These are phyloP conservation scores for Petrocephalus schoutedeni DNA, from an alignment of 2,797 vertebrate genomes.

Conservation along the genomic window DNA sequence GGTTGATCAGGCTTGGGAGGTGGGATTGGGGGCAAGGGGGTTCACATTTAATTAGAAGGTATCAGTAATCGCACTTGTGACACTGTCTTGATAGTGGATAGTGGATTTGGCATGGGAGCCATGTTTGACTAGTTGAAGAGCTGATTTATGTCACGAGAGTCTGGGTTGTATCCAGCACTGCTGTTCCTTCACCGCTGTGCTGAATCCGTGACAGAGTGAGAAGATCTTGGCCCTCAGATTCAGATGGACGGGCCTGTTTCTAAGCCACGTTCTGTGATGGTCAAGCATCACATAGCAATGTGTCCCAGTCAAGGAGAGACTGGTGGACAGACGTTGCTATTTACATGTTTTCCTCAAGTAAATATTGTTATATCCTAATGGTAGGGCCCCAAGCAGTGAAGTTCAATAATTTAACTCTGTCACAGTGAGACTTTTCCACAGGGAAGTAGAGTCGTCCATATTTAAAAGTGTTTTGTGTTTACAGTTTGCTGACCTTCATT, in stretches of 20 bases:
- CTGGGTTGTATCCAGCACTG: background rate
- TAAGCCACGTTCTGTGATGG: background rate
- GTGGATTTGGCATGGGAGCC: background rate
- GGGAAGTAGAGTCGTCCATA: background rate
- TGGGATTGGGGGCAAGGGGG: too few species aligned
- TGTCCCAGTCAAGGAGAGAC: background rate
- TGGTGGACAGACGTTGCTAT: background rate
- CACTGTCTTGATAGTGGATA: background rate
- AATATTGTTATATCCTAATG: background rate
- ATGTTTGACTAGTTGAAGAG: background rate
- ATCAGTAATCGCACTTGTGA: background rate
- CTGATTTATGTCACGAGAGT: background rate
- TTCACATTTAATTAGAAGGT: background rate
- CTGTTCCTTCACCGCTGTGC: background rate
- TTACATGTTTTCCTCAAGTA: background rate
- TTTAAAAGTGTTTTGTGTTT: background rate
- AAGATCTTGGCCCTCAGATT: background rate
- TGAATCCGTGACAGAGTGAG: background rate
- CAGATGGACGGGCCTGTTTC: background rate
- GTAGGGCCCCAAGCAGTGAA: background rate
- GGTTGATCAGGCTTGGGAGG: conserved; percentile 30
- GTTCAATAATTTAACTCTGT: background rate
- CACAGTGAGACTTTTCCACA: background rate
- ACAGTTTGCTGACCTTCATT: background rate
- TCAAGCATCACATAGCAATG: background rate